phyloP scores from a whole-genome alignment of 2,888 invertebrate genomes.

The Eupithecia centaureata region DNA sequence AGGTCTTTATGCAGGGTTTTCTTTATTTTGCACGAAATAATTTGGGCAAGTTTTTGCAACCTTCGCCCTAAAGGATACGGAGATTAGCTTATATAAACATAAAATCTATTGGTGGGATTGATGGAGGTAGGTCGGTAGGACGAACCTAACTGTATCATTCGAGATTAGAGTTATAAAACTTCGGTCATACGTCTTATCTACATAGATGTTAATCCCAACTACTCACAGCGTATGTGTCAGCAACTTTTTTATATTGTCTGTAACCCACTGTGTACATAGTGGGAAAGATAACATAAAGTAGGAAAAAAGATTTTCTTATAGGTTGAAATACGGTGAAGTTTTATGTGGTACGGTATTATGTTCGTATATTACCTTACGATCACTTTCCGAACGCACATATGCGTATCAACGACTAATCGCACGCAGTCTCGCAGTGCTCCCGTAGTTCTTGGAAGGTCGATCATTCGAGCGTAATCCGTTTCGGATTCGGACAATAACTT shows the following conservation, averaged over 20 bases:
- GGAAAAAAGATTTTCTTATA: neutral
- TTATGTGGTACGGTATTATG: neutral
- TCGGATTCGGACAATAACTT: too few relatives aligned
- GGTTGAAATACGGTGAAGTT: neutral
- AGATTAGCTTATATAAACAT: neutral
- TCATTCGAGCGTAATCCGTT: too few relatives aligned
- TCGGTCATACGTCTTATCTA: neutral
- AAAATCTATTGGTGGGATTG: neutral
- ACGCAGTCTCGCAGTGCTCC: too few relatives aligned
- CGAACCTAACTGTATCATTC: neutral
- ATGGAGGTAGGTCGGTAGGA: neutral
- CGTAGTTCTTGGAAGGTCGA: too few relatives aligned
- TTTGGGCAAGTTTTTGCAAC: neutral
- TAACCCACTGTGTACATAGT: neutral
- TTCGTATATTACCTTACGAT: too few relatives aligned
- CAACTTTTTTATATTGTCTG: neutral
- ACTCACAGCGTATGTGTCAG: neutral
- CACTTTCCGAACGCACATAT: too few relatives aligned
- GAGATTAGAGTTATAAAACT: neutral
- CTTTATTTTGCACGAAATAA: neutral
- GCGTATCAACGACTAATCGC: too few relatives aligned
- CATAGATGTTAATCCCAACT: neutral
- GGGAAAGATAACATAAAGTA: neutral
- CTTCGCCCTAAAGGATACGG: neutral
- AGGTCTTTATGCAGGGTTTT: neutral